Percentiles rank a stretch among this genome's conserved stretches.
phyloP scores from a whole-genome alignment of 2,888 invertebrate species.

The Calameuta pallipes region DNA sequence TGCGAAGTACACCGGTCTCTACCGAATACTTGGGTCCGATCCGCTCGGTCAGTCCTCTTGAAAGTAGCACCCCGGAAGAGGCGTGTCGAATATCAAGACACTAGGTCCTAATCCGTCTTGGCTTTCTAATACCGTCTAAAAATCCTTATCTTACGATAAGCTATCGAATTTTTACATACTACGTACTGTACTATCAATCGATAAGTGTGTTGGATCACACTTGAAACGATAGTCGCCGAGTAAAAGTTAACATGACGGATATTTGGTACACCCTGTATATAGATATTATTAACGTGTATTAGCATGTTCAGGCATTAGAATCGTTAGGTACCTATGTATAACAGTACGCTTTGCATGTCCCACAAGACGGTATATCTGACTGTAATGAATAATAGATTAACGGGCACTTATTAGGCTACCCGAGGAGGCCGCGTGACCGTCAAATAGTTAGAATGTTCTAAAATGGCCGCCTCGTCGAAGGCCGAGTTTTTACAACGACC shows the following conservation, averaged over 20 bases:
- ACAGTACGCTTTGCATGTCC: constrained; percentile 46
- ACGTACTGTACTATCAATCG: background rate
- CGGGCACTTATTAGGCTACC: constrained; percentile 58
- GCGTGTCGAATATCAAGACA: background rate
- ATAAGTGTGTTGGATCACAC: background rate
- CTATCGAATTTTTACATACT: background rate
- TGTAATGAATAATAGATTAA: constrained; percentile 62
- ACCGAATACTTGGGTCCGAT: constrained; percentile 14
- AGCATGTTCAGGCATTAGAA: background rate
- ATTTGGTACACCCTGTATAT: background rate
- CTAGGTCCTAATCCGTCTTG: background rate
- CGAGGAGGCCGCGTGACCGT: constrained; percentile 47
- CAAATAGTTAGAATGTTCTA: constrained; percentile 62
- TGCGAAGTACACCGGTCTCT: constrained; percentile 28
- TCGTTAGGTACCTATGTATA: background rate
- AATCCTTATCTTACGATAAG: background rate
- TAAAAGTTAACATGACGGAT: background rate
- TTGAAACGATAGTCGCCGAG: background rate
- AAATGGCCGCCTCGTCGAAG: constrained; percentile 60
- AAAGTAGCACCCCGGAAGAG: background rate
- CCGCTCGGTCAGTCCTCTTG: background rate
- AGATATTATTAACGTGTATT: background rate
- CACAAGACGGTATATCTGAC: constrained; percentile 38
- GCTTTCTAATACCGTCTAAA: background rate
- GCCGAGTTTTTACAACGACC: constrained; percentile 60